Base-by-base conservation (phyloP, 1,140 invertebrate species). In the Arion vulgaris region DNA sequence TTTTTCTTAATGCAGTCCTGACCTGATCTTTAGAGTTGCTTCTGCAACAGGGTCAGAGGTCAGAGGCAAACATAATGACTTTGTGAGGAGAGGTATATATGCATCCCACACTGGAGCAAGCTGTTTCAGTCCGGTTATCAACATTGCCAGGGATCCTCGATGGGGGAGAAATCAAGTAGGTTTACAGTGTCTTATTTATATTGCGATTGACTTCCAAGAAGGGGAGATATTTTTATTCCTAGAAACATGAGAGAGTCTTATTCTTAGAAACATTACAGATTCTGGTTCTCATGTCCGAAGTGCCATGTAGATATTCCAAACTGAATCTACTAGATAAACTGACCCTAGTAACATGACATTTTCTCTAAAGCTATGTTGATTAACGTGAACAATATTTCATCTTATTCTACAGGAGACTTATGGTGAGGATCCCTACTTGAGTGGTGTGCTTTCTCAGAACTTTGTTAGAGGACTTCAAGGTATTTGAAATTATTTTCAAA, bases 121-220 rank as follows among this genome's bases (percentile, higher is more conserved):
- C 71, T 90, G 89, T 71, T 90, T 89, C 68, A 87, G 85, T 69
- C 89, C 90, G 7, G 88, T 90, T 15, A 88, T 91, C 78, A 91
- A 91, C 84, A 88, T 91, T 49, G 87, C 89, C 83, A 82, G 90
- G 17, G 88, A 91, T 75, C 89, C 89, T 62, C 71, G 86, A 11
- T 91, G 90, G 90, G 90, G 90, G 15, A 84, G 90, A 53, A 89
- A 88, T 49, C 89, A 91, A 87, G 89, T 89, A 81, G 15, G 49
- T 11, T 57, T n/a, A n/a, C n/a, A n/a, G n/a, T n/a, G n/a, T n/a
- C n/a, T n/a, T n/a, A n/a, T n/a, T n/a, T n/a, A n/a, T n/a, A n/a
- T n/a, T n/a, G n/a, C n/a, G n/a, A n/a, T n/a, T n/a, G n/a, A n/a
- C n/a, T n/a, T n/a, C n/a, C n/a, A n/a, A n/a, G n/a, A n/a, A n/a